Evolutionary conservation across 2,113 vertebrate species (phyloP).

Genomic region (Haplochromis burtoni): DNA sequence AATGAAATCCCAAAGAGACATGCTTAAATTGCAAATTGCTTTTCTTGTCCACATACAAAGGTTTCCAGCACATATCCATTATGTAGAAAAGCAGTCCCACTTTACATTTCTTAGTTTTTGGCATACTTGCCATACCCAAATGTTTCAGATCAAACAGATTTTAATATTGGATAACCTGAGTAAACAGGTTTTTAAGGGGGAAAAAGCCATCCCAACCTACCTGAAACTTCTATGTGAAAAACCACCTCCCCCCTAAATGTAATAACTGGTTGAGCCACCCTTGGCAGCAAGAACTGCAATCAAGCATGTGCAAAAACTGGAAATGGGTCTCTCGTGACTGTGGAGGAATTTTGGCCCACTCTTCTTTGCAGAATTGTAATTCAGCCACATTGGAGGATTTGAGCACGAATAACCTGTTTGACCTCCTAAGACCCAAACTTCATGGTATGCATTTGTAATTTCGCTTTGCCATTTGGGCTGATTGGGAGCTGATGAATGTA

Average conservation of each 20-base stretch:
- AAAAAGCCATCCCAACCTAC: not conserved
- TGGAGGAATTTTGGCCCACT: not conserved
- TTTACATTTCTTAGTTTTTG: not conserved
- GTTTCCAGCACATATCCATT: not conserved
- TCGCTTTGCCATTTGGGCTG: not conserved
- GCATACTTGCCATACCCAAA: not conserved
- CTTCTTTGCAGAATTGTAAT: not conserved
- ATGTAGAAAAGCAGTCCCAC: not conserved
- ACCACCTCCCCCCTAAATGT: not conserved
- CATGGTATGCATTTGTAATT: not conserved
- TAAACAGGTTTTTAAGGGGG: not conserved
- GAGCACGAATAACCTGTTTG: not conserved
- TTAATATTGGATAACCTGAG: not conserved
- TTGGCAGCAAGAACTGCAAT: not conserved
- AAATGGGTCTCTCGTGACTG: not conserved
- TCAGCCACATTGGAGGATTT: not conserved
- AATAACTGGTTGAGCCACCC: not conserved
- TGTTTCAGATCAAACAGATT: not conserved
- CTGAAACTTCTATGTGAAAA: not conserved
- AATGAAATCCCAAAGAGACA: not conserved
- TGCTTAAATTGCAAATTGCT: not conserved
- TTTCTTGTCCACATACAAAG: not conserved
- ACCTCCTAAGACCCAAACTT: not conserved
- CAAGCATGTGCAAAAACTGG: not conserved
- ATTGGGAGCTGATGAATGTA: not conserved